Evolutionary conservation across 2,888 invertebrate species (phyloP).

Genomic region (Drosophila hawaiiensis): DNA sequence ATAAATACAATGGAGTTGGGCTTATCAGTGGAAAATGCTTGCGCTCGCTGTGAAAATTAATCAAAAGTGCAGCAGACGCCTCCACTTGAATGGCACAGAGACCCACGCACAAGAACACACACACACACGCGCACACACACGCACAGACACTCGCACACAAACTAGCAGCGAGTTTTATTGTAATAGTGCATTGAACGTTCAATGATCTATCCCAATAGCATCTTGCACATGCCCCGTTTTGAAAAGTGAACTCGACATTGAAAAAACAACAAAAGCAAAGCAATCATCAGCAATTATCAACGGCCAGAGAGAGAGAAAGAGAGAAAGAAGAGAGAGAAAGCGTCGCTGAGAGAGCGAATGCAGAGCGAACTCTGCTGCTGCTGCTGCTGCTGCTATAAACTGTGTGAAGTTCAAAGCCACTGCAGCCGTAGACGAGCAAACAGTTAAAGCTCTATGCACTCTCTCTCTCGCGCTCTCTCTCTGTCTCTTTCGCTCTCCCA

Average conservation of each 20-base stretch:
- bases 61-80: conserved; percentile 76
- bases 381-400: conserved; percentile 34
- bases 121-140: conserved; percentile 9
- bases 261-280: conserved; percentile 62
- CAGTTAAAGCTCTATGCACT: conserved; percentile 26
- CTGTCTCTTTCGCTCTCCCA: conserved; percentile 3
- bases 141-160: conserved; percentile 7
- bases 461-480: conserved; percentile 14
- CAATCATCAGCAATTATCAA: conserved; percentile 50
- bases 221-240: conserved; percentile 63
- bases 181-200: conserved; percentile 73
- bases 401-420: conserved; percentile 81
- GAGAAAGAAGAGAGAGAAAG: conserved; percentile 32
- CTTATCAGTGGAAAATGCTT: conserved; percentile 61
- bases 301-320: conserved; percentile 3
- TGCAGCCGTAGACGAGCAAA: conserved; percentile 4
- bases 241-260: conserved; percentile 80
- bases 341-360: conserved; percentile 14
- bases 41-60: conserved; percentile 58
- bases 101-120: conserved; percentile 25
- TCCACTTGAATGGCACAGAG: conserved; percentile 63
- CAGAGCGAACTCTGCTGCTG: not conserved
- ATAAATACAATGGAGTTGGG: conserved; percentile 40
- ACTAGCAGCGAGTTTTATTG: conserved; percentile 16
- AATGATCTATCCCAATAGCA: conserved; percentile 74